Percentiles rank a stretch among this genome's conserved stretches.
Evolutionary conservation across 2,888 invertebrate genomes (phyloP).

Genomic region (Cerastis rubricosa): DNA sequence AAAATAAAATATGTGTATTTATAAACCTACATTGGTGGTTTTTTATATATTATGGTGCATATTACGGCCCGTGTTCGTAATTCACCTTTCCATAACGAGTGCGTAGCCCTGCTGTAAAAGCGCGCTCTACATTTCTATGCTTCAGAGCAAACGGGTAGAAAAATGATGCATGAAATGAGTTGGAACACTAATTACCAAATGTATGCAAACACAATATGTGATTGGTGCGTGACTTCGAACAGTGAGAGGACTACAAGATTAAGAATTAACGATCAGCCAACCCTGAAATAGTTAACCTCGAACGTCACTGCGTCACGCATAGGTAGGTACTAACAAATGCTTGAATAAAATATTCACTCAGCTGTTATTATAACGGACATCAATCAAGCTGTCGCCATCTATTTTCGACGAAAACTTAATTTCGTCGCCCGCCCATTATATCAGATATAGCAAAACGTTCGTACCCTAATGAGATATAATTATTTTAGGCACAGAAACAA

Average conservation of each 20-base stretch:
- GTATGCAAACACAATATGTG: slow-evolving; percentile 72
- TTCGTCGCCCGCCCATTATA: slow-evolving; percentile 77
- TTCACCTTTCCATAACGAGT: background rate
- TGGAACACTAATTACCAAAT: slow-evolving; percentile 54
- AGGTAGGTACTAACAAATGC: slow-evolving; percentile 75
- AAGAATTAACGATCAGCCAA: slow-evolving; percentile 82
- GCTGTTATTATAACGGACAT: slow-evolving; percentile 85
- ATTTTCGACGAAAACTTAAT: slow-evolving; percentile 86
- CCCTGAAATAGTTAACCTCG: slow-evolving; percentile 85
- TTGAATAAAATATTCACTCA: slow-evolving; percentile 87
- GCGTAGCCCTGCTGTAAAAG: background rate
- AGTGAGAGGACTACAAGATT: slow-evolving; percentile 80
- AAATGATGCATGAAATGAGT: slow-evolving; percentile 15
- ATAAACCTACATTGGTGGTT: background rate
- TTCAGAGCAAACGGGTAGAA: slow-evolving; percentile 7
- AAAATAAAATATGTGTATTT: slow-evolving; percentile 1
- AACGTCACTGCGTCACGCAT: slow-evolving; percentile 83
- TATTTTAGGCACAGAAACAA: slow-evolving; percentile 68
- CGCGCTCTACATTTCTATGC: background rate
- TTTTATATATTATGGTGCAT: background rate
- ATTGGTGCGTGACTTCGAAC: slow-evolving; percentile 80
- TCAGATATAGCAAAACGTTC: slow-evolving; percentile 70
- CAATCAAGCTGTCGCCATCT: slow-evolving; percentile 85
- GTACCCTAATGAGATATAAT: slow-evolving; percentile 71
- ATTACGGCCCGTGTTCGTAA: background rate